A percentile compares a stretch with the other conserved stretches of the same genome.
Evolutionary conservation across 2,888 invertebrate genomes (phyloP).

Genomic region (Magallana nippona): DNA sequence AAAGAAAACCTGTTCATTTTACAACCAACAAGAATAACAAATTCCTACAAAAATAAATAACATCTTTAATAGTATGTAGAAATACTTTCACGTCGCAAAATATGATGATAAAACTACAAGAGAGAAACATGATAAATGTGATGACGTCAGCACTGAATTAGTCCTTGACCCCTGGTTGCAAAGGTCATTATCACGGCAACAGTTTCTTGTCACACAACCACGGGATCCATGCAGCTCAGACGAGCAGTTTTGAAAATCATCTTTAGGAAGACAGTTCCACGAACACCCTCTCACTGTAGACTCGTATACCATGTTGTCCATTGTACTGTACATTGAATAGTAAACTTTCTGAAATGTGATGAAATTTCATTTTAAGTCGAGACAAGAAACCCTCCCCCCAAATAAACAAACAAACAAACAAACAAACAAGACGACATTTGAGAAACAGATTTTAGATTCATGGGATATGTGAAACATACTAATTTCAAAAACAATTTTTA

Average conservation of each 20-base stretch:
- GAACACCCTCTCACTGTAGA: conserved; percentile 71
- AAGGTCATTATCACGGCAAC: conserved; percentile 67
- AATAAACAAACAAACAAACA: background rate
- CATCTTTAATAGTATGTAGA: too few species aligned
- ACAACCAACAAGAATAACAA: too few species aligned
- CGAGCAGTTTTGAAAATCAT: conserved; percentile 70
- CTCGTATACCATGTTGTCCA: conserved; percentile 55
- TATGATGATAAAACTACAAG: background rate
- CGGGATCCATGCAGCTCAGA: conserved; percentile 59
- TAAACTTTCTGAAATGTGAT: conserved; percentile 66
- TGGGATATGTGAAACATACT: too few species aligned
- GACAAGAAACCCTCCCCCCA: too few species aligned
- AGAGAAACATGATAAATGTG: background rate
- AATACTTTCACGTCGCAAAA: background rate
- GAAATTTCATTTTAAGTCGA: background rate
- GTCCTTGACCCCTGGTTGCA: conserved; percentile 58
- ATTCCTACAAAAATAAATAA: too few species aligned
- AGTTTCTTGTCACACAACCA: conserved; percentile 66
- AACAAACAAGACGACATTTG: too few species aligned
- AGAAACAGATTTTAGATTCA: too few species aligned
- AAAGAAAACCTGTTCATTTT: too few species aligned
- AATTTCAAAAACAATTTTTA: too few species aligned
- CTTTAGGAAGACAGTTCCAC: conserved; percentile 60
- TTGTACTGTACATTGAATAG: conserved; percentile 66
- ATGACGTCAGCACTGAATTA: background rate